These are phyloP conservation scores for Zaprionus kolodkinae DNA, from an alignment of 1,140 invertebrate genomes.

Conservation along the genomic window DNA sequence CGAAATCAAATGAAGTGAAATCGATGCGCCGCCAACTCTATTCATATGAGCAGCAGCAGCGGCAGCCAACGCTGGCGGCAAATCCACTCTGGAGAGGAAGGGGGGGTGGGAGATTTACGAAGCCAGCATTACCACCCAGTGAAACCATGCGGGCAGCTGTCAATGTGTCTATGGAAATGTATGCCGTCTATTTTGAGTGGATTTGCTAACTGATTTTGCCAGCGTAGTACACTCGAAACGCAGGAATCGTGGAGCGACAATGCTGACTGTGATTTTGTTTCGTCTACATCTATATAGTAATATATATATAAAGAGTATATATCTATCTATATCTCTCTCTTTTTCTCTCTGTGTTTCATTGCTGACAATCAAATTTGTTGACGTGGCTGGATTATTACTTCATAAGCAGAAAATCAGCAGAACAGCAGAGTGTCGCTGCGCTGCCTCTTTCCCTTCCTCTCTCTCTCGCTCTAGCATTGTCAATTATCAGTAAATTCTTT, in stretches of 20 bases:
- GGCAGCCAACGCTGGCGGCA: constrained; percentile 7
- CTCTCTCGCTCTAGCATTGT: constrained; percentile 50
- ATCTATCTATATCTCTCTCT: constrained; percentile 11
- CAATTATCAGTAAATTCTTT: constrained; percentile 78
- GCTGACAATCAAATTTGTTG: constrained; percentile 81
- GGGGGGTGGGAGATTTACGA: neutral
- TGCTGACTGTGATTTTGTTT: constrained; percentile 65
- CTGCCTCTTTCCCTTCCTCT: too few relatives aligned
- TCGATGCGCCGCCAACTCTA: constrained; percentile 79
- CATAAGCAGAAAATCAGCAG: constrained; percentile 76
- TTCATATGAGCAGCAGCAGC: constrained; percentile 63
- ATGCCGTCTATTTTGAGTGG: constrained; percentile 74
- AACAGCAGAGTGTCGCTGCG: neutral
- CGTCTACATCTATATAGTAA: neutral
- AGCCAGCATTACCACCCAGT: constrained; percentile 7
- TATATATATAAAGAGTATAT: neutral
- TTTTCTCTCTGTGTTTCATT: constrained; percentile 54
- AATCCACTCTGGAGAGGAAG: constrained; percentile 23
- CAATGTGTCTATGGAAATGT: constrained; percentile 82
- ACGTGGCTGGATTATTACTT: constrained; percentile 82
- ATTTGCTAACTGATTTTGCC: constrained; percentile 81
- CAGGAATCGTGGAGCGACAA: constrained; percentile 19
- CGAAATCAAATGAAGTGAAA: constrained; percentile 80
- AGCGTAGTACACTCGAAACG: constrained; percentile 46
- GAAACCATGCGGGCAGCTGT: constrained; percentile 72